phyloP scores from a whole-genome alignment of 2,797 vertebrate species.

The Epinephelus malabaricus region DNA sequence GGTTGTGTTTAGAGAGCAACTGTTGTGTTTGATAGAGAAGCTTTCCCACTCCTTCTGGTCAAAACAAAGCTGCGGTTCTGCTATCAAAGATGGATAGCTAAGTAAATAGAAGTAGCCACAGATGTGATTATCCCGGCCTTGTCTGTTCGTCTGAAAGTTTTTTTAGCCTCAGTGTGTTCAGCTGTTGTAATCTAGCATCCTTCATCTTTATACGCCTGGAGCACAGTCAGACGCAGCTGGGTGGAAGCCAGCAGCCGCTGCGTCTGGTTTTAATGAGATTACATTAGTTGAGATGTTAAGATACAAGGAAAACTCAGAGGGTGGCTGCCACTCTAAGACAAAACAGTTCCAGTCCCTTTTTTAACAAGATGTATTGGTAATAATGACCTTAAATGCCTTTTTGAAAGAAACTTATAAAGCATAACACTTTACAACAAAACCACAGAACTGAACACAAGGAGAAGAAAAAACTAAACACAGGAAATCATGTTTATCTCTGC shows the following conservation, averaged over 20 bases:
- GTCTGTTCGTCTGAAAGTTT: conserved; percentile 54
- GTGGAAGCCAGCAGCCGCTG: conserved; percentile 34
- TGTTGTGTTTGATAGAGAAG: conserved; percentile 75
- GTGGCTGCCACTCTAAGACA: not conserved
- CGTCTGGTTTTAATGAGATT: conserved; percentile 53
- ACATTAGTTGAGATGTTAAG: conserved; percentile 45
- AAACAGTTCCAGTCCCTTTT: not conserved
- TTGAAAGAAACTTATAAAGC: conserved; percentile 13
- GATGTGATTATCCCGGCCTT: conserved; percentile 70
- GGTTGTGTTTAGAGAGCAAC: conserved; percentile 82
- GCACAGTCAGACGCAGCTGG: conserved; percentile 27
- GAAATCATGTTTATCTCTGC: conserved; percentile 55
- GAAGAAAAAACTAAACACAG: conserved; percentile 19
- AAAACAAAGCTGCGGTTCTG: conserved; percentile 68
- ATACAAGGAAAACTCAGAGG: conserved; percentile 11
- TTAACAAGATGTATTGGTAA: not conserved
- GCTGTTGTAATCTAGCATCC: conserved; percentile 49
- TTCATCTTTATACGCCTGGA: conserved; percentile 49
- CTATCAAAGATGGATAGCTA: conserved; percentile 70
- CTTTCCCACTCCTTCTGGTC: conserved; percentile 75
- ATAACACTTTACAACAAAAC: conserved; percentile 39
- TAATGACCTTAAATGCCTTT: conserved; percentile 7
- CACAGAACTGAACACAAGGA: not conserved
- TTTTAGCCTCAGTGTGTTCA: conserved; percentile 47
- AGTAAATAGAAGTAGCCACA: conserved; percentile 69